These are phyloP conservation scores for Distichodus sexfasciatus DNA, from an alignment of 2,797 vertebrate genomes.

Conservation along the genomic window DNA sequence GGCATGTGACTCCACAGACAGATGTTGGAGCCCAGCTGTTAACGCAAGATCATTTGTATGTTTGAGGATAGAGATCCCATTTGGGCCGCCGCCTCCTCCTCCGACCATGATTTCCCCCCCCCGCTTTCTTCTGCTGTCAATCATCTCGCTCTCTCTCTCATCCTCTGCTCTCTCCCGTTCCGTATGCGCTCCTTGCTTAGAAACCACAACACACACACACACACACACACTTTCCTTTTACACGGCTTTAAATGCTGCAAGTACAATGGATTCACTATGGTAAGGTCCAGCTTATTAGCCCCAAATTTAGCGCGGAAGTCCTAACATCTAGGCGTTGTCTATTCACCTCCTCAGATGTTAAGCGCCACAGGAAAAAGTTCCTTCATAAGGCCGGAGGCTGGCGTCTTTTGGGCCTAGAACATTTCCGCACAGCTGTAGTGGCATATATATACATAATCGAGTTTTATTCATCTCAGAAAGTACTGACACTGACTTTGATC, in stretches of 20 bases:
- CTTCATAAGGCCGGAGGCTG: background rate
- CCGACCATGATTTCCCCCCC: constrained; percentile 78
- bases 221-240: background rate
- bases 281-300: constrained; percentile 48
- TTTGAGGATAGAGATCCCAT: constrained; percentile 87
- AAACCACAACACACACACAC: constrained; percentile 1
- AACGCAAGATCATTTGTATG: constrained; percentile 91
- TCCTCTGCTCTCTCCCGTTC: constrained; percentile 21
- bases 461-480: no score
- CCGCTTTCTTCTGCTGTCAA: background rate
- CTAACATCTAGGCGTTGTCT: constrained; percentile 23
- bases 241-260: background rate
- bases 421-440: constrained; percentile 1
- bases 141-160: constrained; percentile 22
- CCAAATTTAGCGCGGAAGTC: constrained; percentile 8
- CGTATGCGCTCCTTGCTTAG: constrained; percentile 5
- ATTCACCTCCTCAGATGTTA: constrained; percentile 5
- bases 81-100: constrained; percentile 81
- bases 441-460: no score
- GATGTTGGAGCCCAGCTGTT: constrained; percentile 96
- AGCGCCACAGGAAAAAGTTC: background rate
- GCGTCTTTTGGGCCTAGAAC: background rate
- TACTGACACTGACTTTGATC: no score
- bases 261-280: constrained; percentile 33
- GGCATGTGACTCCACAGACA: constrained; percentile 90